Base-by-base conservation (phyloP, 2,113 vertebrate species). In the Dicaeum eximium region DNA sequence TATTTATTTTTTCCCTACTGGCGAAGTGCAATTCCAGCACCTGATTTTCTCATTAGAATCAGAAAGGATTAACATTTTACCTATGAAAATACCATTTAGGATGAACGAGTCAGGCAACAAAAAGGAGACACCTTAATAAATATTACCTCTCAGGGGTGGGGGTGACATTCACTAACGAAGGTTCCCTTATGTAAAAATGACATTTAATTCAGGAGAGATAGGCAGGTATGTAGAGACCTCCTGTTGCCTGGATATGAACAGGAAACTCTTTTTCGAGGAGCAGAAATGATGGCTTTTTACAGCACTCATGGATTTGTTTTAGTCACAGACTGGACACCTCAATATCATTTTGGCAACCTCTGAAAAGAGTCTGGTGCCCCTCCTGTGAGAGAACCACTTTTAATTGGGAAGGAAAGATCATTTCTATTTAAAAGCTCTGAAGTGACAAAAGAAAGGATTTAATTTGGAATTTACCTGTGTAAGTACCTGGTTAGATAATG, bases 131-230 rank as follows among this genome's bases (percentile, higher is more conserved):
- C n/a, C 25, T 65, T 53, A 86, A 62, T 61, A 93, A 96, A 93
- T 95, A 94, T 35, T 96, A 37, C 38, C 86, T 95, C 86, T 95
- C 93, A 15, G 40, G 88, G 60, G 66, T 91, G 56, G 64, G 75
- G 50, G 37, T 96, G 86, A 53, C 90, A 94, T 93, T 96, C 95
- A 88, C 47, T 90, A 90, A 72, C 83, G 88, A 91, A 88, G 64
- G 73, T 86, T 95, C 90, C 88, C 38, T 80, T 60, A 87, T 60
- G 85, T 61, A 92, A 95, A 96, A 94, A 91, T 95, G 77, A 86
- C 94, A 95, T 97, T 96, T 95, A 83, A 90, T 73, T 57, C 42
- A 83, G 61, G 33, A 47, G 33, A 83, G 48, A 91, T 10, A 35
- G 25, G 45, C 71, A 64, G 40, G 37, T 77, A 17, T 22, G 64